phyloP scores from a whole-genome alignment of 2,888 invertebrate genomes.

The Mythimna pallens region DNA sequence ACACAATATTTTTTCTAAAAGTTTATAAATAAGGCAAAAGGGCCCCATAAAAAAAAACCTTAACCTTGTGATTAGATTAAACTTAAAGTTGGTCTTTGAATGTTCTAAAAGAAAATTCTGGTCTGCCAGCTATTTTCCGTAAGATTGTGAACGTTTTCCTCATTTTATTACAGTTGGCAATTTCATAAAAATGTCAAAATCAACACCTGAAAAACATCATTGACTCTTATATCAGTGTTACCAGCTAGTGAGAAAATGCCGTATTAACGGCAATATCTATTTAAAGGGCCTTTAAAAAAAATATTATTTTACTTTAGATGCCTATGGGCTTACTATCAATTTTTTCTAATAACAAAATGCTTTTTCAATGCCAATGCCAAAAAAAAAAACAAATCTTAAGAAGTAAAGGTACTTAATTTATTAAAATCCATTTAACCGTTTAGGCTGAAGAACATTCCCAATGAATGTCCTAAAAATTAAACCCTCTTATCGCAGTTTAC shows the following conservation, averaged over 20 bases:
- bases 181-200: neutral
- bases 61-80: too few relatives aligned
- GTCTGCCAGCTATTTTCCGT: neutral
- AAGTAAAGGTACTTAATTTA: neutral
- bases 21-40: too few relatives aligned
- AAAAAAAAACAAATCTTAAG: neutral
- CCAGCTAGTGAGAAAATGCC: neutral
- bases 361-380: neutral
- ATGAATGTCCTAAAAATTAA: neutral
- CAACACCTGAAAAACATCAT: neutral
- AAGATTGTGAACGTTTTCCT: neutral
- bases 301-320: neutral
- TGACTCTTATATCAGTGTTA: neutral
- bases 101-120: neutral
- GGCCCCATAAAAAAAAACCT: too few relatives aligned
- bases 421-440: neutral
- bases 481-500: neutral
- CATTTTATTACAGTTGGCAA: conserved; percentile 8
- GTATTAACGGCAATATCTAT: neutral
- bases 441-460: neutral
- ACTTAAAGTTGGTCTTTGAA: too few relatives aligned
- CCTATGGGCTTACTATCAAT: neutral
- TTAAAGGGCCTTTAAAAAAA: neutral
- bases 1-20: too few relatives aligned
- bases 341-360: neutral